Evolutionary conservation across 2,797 vertebrate species (phyloP), one percentile per base, ranked within the genome.

Genomic region (Micromesistius poutassou): DNA sequence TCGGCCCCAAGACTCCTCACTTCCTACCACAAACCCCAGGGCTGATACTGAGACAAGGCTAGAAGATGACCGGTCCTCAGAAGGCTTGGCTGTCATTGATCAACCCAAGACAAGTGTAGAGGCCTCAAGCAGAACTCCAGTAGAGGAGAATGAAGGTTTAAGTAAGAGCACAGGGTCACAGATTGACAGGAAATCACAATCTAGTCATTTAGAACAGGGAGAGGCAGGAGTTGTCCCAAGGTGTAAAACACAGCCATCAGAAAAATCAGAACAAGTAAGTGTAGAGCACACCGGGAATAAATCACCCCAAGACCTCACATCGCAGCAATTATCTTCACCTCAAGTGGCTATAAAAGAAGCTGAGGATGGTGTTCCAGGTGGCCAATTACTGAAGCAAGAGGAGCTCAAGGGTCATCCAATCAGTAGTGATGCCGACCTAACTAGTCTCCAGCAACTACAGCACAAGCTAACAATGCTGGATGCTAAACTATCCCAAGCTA

Each of bases 391-490:
- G 38, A 73, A 87, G 78, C 73, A 36, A 62, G 82, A 14, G 30
- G 73, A 77, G 76, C 68, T 13, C 55, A 85, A 14, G 25, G 36
- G 35, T 22, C 33, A 25, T 36, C 55, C 19, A 62, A 19, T 31
- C 16, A n/a, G 16, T n/a, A 55, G 35, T 68, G 66, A 62, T 22
- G 80, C 87, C 4, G 74, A 82, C 0, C 38, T 80, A 0, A 82
- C 82, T 2, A 85, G 80, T 30, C 76, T 94, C 28, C 80, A 89
- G 0, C 89, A 79, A 0, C 91, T 98, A 74, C 94, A 94, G 80
- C 94, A 90, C 81, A 96, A 95, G 88, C 82, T 98, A 10, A 88
- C 86, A 22, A 83, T 80, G 77, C 92, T 98, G 28, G 95, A 97
- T 86, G 82, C 92, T 70, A 93, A 96, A 85, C 89, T 99, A 83